Evolutionary conservation across 2,797 vertebrate species (phyloP), one percentile per base, ranked within the genome.

Genomic region (Choloepus didactylus): DNA sequence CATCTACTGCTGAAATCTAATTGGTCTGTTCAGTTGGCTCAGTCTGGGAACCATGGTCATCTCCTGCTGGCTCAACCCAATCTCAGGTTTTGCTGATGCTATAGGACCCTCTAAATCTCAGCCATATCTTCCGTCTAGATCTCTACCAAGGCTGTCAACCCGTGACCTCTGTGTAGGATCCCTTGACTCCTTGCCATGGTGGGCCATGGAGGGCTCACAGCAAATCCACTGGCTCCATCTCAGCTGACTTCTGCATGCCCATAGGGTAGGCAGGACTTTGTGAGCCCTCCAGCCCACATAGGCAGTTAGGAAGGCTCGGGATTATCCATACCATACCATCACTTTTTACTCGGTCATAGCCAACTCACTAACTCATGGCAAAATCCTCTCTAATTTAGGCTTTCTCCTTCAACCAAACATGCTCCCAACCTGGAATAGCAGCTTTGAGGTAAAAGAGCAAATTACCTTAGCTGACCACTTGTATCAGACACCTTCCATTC

Each of bases 351-450:
- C 56, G 59, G 29, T 59, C 38, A 41, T 80, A 70, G 19, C 21
- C 51, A 72, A 81, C 9, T 80, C 18, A 66, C 27, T 49, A 67
- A 76, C 31, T 41, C 66, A 91, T 12, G 46, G 62, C 3, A 51
- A 81, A 92, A 85, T 60, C 9, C 38, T 69, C 29, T 82, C 38
- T 49, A 23, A 19, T 96, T 82, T 67, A 91, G 38, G 12, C 27
- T 95, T 88, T 83, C 62, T 82, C 49, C 93, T 76, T 56, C 69
- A 88, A 86, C 0, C 6, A 75, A 69, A 49, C 6, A 87, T 60
- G 18, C 5, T 86, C 23, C 6, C 16, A 79, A 49, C 6, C 25
- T 81, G 38, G n/a, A 6, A 79, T 80, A 90, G 83, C 25, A 67
- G 14, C 59, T 79, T 60, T 51, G 6, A 87, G 4, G 15, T 46